A percentile compares a stretch with the other conserved stretches of the same genome.
Conservation (phyloP, 2,888 invertebrate genomes). For the Drosophila lutescens region DNA sequence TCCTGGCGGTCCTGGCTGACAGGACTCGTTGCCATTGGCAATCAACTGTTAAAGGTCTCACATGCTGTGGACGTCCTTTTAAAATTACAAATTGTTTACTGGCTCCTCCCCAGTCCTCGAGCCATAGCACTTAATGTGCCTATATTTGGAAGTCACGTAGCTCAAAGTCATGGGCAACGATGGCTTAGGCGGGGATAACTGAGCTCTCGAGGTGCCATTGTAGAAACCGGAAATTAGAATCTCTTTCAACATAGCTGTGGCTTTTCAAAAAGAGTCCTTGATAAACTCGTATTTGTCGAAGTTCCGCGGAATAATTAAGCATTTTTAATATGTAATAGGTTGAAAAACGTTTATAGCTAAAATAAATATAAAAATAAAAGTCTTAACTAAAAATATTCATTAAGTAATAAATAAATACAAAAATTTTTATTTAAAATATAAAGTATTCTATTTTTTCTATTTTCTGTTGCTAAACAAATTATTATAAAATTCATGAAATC, state of each 20-base stretch:
- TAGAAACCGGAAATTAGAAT: not conserved
- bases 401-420: too few relatives aligned
- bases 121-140: conserved; percentile 1
- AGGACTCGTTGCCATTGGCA: conserved; percentile 35
- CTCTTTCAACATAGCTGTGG: not conserved
- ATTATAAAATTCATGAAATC: too few relatives aligned
- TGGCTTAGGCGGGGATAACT: not conserved
- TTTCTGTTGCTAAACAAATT: too few relatives aligned
- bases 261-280: not conserved
- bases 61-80: conserved; percentile 24
- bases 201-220: not conserved
- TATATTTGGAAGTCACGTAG: conserved; percentile 6
- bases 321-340: too few relatives aligned
- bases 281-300: not conserved
- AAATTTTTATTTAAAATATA: too few relatives aligned
- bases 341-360: too few relatives aligned
- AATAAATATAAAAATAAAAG: too few relatives aligned
- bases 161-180: conserved; percentile 1
- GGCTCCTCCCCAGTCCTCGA: not conserved
- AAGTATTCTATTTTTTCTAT: too few relatives aligned
- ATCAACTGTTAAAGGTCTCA: conserved; percentile 30
- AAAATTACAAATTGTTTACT: conserved; percentile 28
- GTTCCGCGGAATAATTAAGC: too few relatives aligned
- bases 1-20: not conserved
- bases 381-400: too few relatives aligned